Base-by-base conservation (phyloP, 2,797 vertebrate species). In the Onychomys torridus region DNA sequence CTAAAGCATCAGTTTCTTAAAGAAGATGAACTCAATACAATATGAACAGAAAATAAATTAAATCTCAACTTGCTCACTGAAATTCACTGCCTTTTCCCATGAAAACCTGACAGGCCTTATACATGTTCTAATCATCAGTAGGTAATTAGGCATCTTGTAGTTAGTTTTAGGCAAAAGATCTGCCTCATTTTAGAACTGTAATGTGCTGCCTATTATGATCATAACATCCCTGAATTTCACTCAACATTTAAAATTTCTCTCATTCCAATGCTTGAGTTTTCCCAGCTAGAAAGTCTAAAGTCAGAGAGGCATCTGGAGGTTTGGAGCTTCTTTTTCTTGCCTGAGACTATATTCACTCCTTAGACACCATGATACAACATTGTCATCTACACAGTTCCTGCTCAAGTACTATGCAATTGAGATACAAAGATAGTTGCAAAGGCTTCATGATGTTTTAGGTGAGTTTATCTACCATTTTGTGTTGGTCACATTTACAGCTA, bases 201-300 rank as follows among this genome's bases (percentile, higher is more conserved):
- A 89, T 57, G 23, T 40, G 78, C 49, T 77, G 29, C 19, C 23
- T 81, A 25, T 52, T 11, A 85, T 77, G 40, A 65, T 34, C 63
- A 89, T 81, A 65, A 83, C n/a, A 63, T 79, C 95, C 94, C 65
- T 81, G 65, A 76, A 93, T 57, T 91, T 91, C 49, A 43, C 84
- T 81, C 29, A 37, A 59, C 76, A 11, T 93, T 93, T 82, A 89
- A 85, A 65, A 14, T n/a, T 69, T 63, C 27, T 71, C 46, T 93
- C 52, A 5, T 89, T 90, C n/a, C 46, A 86, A 57, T 12, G 14
- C 19, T 84, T 32, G 73, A 27, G 5, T 73, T 79, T 95, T 93
- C 61, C 90, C 12, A 65, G 19, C 4, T 12, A 49, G 73, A 11
- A 89, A 94, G 27, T 34, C 21, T 29, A 13, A 83, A n/a, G 27